Percentiles rank a stretch among this genome's conserved stretches.
Evolutionary conservation across 2,797 vertebrate species (phyloP).

Genomic region (Lepus townsendii): DNA sequence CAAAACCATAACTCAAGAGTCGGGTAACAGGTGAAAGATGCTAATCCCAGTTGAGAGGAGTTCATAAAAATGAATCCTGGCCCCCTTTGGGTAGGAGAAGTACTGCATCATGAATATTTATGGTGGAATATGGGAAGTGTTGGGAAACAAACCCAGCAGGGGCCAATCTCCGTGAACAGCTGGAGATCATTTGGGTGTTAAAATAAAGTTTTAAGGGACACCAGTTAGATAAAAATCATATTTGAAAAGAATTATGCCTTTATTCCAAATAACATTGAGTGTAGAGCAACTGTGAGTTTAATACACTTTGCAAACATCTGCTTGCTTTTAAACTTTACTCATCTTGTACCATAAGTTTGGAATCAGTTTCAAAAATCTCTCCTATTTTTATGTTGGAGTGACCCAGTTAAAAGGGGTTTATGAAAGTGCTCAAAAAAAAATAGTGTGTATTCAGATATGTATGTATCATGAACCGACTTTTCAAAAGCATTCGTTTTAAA

Average conservation of each 20-base stretch:
- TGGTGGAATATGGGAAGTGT: slow-evolving; percentile 67
- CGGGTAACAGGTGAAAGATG: slow-evolving; percentile 65
- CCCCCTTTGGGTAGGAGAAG: slow-evolving; percentile 63
- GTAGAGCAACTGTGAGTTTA: slow-evolving; percentile 75
- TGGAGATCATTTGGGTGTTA: slow-evolving; percentile 83
- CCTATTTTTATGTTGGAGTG: slow-evolving; percentile 69
- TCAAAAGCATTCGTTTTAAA: slow-evolving; percentile 63
- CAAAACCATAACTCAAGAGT: slow-evolving; percentile 78
- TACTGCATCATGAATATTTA: slow-evolving; percentile 82
- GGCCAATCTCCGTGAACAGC: slow-evolving; percentile 74
- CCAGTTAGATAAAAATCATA: slow-evolving; percentile 85
- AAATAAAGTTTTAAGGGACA: slow-evolving; percentile 84
- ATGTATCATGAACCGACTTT: slow-evolving; percentile 41
- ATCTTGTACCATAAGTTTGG: slow-evolving; percentile 75
- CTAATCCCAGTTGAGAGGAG: slow-evolving; percentile 73
- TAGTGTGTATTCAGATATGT: slow-evolving; percentile 35
- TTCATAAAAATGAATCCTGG: slow-evolving; percentile 75
- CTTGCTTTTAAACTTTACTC: slow-evolving; percentile 82
- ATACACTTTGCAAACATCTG: slow-evolving; percentile 80
- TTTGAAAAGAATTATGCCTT: slow-evolving; percentile 82
- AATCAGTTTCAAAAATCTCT: slow-evolving; percentile 75
- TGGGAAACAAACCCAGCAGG: slow-evolving; percentile 77
- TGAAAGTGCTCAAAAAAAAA: slow-evolving; percentile 76
- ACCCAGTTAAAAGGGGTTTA: slow-evolving; percentile 59
- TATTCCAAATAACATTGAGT: slow-evolving; percentile 73